Evolutionary conservation across 2,888 invertebrate genomes (phyloP).

Genomic region (Idaea aversata): DNA sequence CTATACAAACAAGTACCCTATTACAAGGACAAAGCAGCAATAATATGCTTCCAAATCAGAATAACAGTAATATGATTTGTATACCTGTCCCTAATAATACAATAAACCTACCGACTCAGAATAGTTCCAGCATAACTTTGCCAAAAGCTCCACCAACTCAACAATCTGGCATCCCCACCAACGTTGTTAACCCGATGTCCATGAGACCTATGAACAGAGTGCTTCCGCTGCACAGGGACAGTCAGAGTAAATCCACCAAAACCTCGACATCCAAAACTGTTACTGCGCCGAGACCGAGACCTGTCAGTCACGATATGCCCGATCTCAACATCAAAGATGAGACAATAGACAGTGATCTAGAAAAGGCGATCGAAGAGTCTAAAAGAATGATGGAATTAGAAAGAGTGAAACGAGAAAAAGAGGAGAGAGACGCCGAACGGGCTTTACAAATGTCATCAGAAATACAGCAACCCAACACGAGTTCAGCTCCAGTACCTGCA

Average conservation of each 20-base stretch:
- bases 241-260: constrained; percentile 74
- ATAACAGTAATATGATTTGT: constrained; percentile 66
- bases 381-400: constrained; percentile 75
- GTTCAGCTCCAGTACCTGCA: constrained; percentile 38
- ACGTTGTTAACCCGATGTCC: constrained; percentile 85
- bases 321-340: constrained; percentile 76
- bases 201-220: constrained; percentile 89
- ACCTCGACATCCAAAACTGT: constrained; percentile 53
- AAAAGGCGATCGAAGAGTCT: constrained; percentile 75
- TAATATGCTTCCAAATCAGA: constrained; percentile 62
- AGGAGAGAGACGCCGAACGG: constrained; percentile 64
- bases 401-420: constrained; percentile 67
- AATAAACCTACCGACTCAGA: constrained; percentile 73
- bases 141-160: constrained; percentile 82
- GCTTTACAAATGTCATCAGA: constrained; percentile 62
- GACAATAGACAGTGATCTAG: constrained; percentile 74
- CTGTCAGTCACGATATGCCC: constrained; percentile 74
- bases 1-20: constrained; percentile 55
- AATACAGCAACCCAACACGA: constrained; percentile 59
- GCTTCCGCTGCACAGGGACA: constrained; percentile 86
- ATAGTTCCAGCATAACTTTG: constrained; percentile 79
- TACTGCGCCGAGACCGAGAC: constrained; percentile 55
- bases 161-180: constrained; percentile 83
- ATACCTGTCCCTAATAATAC: constrained; percentile 71
- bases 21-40: constrained; percentile 20